Percentiles rank a stretch among this genome's conserved stretches.
Conservation (phyloP, 2,888 invertebrate species). For the Eupeodes latifasciatus region DNA sequence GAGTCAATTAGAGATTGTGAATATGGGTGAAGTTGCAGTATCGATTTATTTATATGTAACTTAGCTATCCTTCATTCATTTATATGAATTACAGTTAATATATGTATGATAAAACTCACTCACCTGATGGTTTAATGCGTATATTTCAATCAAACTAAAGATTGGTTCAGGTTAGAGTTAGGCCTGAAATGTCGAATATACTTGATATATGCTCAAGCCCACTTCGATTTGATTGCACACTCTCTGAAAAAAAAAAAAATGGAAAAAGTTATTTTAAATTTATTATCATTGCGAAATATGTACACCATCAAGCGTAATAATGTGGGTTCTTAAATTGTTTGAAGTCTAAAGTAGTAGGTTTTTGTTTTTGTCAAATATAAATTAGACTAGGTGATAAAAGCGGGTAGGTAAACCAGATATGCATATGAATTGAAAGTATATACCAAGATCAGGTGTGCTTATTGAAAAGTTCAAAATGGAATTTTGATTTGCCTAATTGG, state of each 20-base stretch:
- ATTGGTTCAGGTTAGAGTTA: background rate
- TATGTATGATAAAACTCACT: constrained; percentile 61
- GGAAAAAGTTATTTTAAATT: constrained; percentile 13
- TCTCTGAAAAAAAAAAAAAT: constrained; percentile 51
- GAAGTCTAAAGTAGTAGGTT: too few species aligned
- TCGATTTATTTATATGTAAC: background rate
- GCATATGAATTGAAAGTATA: too few species aligned
- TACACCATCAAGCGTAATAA: background rate
- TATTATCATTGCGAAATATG: constrained; percentile 30
- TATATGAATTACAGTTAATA: constrained; percentile 41
- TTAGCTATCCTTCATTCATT: background rate
- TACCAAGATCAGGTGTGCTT: too few species aligned
- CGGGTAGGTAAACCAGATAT: too few species aligned
- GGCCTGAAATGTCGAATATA: background rate
- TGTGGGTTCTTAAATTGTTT: constrained; percentile 20
- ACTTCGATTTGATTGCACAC: constrained; percentile 27
- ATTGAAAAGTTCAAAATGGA: too few species aligned
- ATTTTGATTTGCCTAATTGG: too few species aligned
- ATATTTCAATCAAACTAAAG: constrained; percentile 39
- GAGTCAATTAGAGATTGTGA: constrained; percentile 72
- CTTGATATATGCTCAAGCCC: constrained; percentile 12
- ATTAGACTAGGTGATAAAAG: too few species aligned
- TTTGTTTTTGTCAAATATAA: too few species aligned
- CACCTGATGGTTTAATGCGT: constrained; percentile 47
- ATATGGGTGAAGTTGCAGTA: constrained; percentile 49